Conservation (phyloP, 1,140 invertebrate genomes). For the Drosophila pallidifrons region DNA sequence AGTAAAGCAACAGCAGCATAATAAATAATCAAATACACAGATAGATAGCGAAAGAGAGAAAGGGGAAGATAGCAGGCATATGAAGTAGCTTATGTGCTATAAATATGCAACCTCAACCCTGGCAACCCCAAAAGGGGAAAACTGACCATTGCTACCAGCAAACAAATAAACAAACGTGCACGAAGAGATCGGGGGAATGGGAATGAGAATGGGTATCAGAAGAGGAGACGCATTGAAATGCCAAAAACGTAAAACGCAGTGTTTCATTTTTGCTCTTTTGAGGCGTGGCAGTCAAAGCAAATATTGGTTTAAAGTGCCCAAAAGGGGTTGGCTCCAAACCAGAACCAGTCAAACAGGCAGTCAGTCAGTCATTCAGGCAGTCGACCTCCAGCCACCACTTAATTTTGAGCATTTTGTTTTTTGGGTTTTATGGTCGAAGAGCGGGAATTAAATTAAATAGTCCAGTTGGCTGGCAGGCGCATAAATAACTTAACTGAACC, state of each 20-base stretch:
- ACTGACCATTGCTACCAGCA: slow-evolving; percentile 44
- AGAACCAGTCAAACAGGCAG: background rate
- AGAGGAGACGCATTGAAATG: slow-evolving; percentile 62
- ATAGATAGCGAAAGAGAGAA: background rate
- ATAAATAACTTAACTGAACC: slow-evolving; percentile 38
- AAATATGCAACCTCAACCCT: slow-evolving; percentile 62
- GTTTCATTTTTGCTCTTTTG: slow-evolving; percentile 59
- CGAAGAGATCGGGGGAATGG: slow-evolving; percentile 13
- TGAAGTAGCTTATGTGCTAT: slow-evolving; percentile 48
- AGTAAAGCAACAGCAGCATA: slow-evolving; percentile 47
- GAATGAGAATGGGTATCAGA: background rate
- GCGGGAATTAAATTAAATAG: slow-evolving; percentile 50
- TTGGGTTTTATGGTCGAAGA: slow-evolving; percentile 26
- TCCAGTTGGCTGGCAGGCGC: slow-evolving; percentile 10
- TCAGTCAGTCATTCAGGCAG: background rate
- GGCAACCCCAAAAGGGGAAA: slow-evolving; percentile 34
- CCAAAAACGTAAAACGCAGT: slow-evolving; percentile 71
- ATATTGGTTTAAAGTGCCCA: slow-evolving; percentile 65
- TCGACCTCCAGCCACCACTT: slow-evolving; percentile 12
- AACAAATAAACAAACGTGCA: slow-evolving; percentile 67
- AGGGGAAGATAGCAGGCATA: slow-evolving; percentile 5
- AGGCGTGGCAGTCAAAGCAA: slow-evolving; percentile 53
- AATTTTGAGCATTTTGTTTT: slow-evolving; percentile 40
- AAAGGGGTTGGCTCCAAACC: background rate
- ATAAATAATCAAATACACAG: slow-evolving; percentile 23